Percentiles rank a stretch among this genome's conserved stretches.
Evolutionary conservation across 1,140 invertebrate species (phyloP).

Genomic region (Myzus persicae): DNA sequence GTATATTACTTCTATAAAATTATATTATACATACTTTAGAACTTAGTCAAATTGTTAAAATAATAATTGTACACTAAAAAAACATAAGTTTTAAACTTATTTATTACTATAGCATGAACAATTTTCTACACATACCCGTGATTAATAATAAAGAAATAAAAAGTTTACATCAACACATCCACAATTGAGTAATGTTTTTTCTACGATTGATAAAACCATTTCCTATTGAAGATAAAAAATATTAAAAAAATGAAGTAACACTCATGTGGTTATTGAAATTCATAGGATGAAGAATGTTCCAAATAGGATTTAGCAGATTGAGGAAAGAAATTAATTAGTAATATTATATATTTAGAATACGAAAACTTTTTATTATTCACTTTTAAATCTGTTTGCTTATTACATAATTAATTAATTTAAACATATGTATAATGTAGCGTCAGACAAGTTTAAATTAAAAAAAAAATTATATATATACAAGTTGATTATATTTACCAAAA

Average conservation of each 20-base stretch:
- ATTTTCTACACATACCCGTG: not conserved
- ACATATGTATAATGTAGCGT: slow-evolving; percentile 19
- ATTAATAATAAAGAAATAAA: not conserved
- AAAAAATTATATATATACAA: slow-evolving; percentile 34
- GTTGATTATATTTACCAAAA: slow-evolving; percentile 41
- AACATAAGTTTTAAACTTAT: not conserved
- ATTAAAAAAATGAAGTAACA: not conserved
- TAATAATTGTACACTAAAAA: not conserved
- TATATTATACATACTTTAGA: not conserved
- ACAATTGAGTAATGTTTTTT: not conserved
- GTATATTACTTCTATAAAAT: not conserved
- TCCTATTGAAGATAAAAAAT: not conserved
- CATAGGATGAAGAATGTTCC: not conserved
- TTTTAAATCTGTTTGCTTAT: slow-evolving; percentile 33
- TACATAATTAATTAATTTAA: slow-evolving; percentile 36
- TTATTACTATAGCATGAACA: not conserved
- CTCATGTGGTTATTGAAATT: not conserved
- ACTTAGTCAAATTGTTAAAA: not conserved
- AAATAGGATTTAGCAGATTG: not conserved
- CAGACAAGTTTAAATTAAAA: slow-evolving; percentile 40
- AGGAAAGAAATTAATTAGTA: slow-evolving; percentile 9
- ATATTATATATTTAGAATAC: not conserved
- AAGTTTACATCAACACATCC: not conserved
- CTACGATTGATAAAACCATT: not conserved
- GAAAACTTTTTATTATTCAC: slow-evolving; percentile 47